Base-by-base conservation (phyloP, 1,140 invertebrate genomes). In the Pachyrhynchus sulphureomaculatus region DNA sequence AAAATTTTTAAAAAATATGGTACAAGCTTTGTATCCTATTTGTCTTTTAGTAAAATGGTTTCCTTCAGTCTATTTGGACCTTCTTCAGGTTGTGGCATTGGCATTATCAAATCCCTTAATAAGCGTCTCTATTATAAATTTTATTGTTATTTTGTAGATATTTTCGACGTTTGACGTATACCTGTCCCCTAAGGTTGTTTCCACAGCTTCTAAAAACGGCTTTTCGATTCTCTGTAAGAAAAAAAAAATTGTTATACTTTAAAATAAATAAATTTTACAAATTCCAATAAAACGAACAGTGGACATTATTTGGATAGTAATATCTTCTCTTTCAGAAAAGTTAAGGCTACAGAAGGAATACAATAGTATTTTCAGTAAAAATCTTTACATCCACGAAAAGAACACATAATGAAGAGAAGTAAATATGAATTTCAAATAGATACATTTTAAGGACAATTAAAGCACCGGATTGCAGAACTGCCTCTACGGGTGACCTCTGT, bases 121-220 rank as follows among this genome's bases (percentile, higher is more conserved):
- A 45, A 96, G 78, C 1, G 91, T 93, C 72, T 93, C 86, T 71
- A 96, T 85, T 64, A 96, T 91, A 71, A 95, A 92, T 72, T 92
- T 91, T 70, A 96, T 95, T 53, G 91, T 92, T 64, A 92, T 85
- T 79, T 92, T 90, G 81, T 95, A 95, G 66, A 95, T 93, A 63
- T 83, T 88, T 72, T 94, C 91, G 60, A 95, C 92, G 78, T 95
- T 95, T 45, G 92, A 90, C 9, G 92, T 93, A 78, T 92, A 95
- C 23, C 92, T 83, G 68, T 96, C 92, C 0, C 90, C 91, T 15
- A 95, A 79, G 0, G 92, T 94, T 39, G 85, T 83, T 68, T 90
- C 86, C 20, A 95, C 92, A 0, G 93, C 90, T 64, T 89, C 84
- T 69, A 96, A 79, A 78, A 96, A 96, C 5, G 93, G 92, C 58